Conservation (phyloP, 2,113 vertebrate species). For the Monarcha castaneiventris region DNA sequence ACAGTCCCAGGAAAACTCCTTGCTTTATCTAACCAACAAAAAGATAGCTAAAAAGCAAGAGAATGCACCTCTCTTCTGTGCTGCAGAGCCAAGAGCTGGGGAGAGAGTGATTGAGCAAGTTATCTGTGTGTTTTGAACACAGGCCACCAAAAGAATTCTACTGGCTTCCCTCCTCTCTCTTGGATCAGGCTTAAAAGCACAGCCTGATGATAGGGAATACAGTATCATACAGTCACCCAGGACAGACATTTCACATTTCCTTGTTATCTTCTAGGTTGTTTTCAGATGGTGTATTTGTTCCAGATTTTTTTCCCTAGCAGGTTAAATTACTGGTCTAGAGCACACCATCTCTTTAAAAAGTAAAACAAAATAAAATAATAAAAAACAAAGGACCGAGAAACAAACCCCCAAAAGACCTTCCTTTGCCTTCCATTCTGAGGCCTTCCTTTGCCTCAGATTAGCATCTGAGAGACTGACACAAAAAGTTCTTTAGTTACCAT, state of each 20-base stretch:
- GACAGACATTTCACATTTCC: neutral
- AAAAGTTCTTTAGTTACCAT: neutral
- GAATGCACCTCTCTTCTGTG: neutral
- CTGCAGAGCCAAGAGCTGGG: neutral
- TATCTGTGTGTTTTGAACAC: neutral
- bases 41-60: neutral
- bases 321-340: neutral
- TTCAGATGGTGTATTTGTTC: neutral
- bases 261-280: neutral
- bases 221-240: neutral
- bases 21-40: neutral
- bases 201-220: neutral
- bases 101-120: neutral
- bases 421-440: neutral
- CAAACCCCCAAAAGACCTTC: neutral
- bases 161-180: neutral
- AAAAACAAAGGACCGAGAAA: accelerated
- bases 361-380: neutral
- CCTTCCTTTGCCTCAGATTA: neutral
- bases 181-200: neutral
- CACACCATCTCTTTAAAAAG: neutral
- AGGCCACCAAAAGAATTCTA: neutral
- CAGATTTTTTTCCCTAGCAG: neutral
- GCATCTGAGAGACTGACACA: neutral
- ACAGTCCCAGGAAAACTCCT: neutral